These are phyloP conservation scores for Serranus cabrilla DNA, from an alignment of 2,797 vertebrate species.

Conservation along the genomic window DNA sequence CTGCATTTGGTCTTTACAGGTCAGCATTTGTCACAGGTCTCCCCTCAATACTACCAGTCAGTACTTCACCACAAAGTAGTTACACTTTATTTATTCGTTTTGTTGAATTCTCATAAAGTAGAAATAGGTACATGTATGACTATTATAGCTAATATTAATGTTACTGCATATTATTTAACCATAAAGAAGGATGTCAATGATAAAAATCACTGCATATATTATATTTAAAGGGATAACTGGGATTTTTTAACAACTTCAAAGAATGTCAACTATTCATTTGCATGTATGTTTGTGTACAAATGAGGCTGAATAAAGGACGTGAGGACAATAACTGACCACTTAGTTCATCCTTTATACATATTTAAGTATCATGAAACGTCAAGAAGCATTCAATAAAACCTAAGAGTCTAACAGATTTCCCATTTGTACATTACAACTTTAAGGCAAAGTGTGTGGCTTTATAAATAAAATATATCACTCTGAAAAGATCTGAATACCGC, in stretches of 20 bases:
- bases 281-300: slow-evolving; percentile 40
- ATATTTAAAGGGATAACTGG: not conserved
- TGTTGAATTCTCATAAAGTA: slow-evolving; percentile 14
- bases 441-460: slow-evolving; percentile 42
- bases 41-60: slow-evolving; percentile 8
- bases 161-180: not conserved
- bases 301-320: slow-evolving; percentile 63
- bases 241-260: too few species aligned
- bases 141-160: not conserved
- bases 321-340: slow-evolving; percentile 24
- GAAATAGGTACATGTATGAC: slow-evolving; percentile 7
- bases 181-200: not conserved
- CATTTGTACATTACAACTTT: slow-evolving; percentile 44
- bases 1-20: slow-evolving; percentile 16
- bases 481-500: slow-evolving; percentile 14
- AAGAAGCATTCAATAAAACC: slow-evolving; percentile 10
- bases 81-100: slow-evolving; percentile 7
- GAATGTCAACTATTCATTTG: too few species aligned
- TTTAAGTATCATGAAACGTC: slow-evolving; percentile 11
- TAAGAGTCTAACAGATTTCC: not conserved
- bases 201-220: not conserved
- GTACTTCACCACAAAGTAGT: not conserved
- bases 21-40: not conserved
- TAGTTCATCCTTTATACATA: slow-evolving; percentile 48
- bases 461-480: slow-evolving; percentile 46